Base-by-base conservation (phyloP, 2,113 vertebrate genomes). In the Parus major region DNA sequence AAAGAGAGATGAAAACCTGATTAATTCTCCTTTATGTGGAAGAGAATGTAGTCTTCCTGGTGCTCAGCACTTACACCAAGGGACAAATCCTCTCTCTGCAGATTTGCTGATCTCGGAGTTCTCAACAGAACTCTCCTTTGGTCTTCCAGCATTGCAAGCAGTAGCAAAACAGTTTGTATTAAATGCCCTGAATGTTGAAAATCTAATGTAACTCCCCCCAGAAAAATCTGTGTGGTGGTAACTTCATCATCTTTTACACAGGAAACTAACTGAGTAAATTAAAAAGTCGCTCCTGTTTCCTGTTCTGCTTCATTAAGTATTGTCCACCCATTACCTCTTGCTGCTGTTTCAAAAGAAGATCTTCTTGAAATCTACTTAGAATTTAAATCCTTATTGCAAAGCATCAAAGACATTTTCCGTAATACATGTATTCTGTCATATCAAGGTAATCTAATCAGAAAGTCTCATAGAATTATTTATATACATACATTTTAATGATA, bases 301-400 rank as follows among this genome's bases (percentile, higher is more conserved):
- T 86, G 65, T 96, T 90, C 76, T 93, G 69, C 57, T 90, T 88
- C 79, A 81, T 92, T 94, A 91, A 22, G 31, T 89, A 42, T 36
- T 93, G 64, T 85, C 56, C 31, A 78, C 73, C 65, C 65, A 68
- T 82, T 92, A 69, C 22, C 6, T 69, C 81, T 82, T 82, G 61
- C 39, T 90, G 53, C 73, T 76, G 28, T 60, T 83, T 75, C 68
- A 35, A 71, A 91, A 91, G 60, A 77, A 92, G 78, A 82, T 82
- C 44, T 88, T 83, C 76, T 82, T 72, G 77, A 78, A 92, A 90
- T 94, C 84, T 96, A 89, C 88, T 95, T 96, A 71, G 78, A 94
- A 85, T 65, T 75, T 80, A 76, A 78, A 94, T 70, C 78, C 39
- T 52, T 82, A 55, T 76, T 90, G 81, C 63, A 92, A 79, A 87